A percentile compares a stretch with the other conserved stretches of the same genome.
Conservation (phyloP, 1,140 invertebrate species). For the Linepithema humile region DNA sequence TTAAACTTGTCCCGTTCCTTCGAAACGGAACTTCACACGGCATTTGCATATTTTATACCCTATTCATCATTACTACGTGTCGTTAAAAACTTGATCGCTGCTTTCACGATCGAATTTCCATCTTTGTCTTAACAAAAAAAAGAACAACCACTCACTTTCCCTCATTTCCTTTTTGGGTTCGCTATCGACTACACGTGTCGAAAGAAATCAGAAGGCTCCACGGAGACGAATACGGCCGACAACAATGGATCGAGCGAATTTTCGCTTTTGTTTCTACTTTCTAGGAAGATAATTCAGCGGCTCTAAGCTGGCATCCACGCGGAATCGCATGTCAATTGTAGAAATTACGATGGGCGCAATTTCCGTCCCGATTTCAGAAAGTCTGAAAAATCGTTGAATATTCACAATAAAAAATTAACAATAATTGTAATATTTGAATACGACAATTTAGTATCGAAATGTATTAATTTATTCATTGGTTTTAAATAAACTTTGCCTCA, state of each 20-base stretch:
- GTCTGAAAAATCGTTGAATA: neutral
- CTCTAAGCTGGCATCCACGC: neutral
- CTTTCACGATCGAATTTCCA: slow-evolving; percentile 26
- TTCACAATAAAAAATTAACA: too few species aligned
- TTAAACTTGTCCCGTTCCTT: neutral
- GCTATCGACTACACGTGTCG: neutral
- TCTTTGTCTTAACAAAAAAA: slow-evolving; percentile 28
- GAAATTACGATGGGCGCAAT: neutral
- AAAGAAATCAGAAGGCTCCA: slow-evolving; percentile 25
- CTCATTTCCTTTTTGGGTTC: slow-evolving; percentile 25
- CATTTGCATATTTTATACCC: neutral
- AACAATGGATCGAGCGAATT: slow-evolving; percentile 2
- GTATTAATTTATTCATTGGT: too few species aligned
- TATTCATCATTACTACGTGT: slow-evolving; percentile 6
- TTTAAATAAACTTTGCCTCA: too few species aligned
- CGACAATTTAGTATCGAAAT: too few species aligned
- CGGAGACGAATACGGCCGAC: slow-evolving; percentile 5
- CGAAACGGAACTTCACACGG: neutral
- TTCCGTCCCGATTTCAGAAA: slow-evolving; percentile 2
- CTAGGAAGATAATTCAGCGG: slow-evolving; percentile 53
- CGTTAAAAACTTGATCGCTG: slow-evolving; percentile 3
- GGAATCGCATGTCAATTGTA: slow-evolving; percentile 29
- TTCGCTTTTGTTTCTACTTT: slow-evolving; percentile 40
- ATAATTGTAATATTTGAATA: too few species aligned
- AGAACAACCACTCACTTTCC: slow-evolving; percentile 20